phyloP scores from a whole-genome alignment of 2,888 invertebrate species.

The Caenorhabditis wallacei region DNA sequence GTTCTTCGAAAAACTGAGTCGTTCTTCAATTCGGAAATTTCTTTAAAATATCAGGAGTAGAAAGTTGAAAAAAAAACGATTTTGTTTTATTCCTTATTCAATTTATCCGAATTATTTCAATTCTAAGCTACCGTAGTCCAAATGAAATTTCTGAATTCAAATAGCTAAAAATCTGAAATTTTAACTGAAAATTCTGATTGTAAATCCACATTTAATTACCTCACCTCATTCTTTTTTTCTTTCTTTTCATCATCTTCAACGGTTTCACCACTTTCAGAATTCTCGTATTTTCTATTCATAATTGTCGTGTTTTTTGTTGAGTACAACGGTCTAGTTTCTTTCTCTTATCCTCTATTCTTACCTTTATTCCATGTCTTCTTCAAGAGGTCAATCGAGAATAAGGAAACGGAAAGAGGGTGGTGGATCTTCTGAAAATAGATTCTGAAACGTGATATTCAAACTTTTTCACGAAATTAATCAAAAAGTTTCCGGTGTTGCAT shows the following conservation, averaged over 20 bases:
- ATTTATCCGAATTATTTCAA: too few relatives aligned
- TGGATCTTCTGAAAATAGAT: constrained; percentile 11
- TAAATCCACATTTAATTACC: too few relatives aligned
- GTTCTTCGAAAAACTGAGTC: too few relatives aligned
- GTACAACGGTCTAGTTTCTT: constrained; percentile 36
- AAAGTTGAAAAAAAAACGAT: too few relatives aligned
- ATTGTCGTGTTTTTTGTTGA: constrained; percentile 42
- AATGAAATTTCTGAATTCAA: too few relatives aligned
- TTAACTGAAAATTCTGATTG: too few relatives aligned
- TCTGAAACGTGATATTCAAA: constrained; percentile 2
- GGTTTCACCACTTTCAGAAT: constrained; percentile 38
- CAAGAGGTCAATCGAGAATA: background rate
- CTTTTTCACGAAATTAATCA: constrained; percentile 16
- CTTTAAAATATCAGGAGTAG: too few relatives aligned
- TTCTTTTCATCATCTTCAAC: constrained; percentile 20
- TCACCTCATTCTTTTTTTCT: background rate
- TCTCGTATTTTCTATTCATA: constrained; percentile 33
- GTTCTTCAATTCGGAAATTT: too few relatives aligned
- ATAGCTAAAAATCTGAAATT: too few relatives aligned
- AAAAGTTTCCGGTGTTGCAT: constrained; percentile 22
- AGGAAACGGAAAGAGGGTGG: constrained; percentile 22
- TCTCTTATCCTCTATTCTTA: background rate
- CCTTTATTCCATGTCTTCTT: background rate
- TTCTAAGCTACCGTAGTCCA: too few relatives aligned
- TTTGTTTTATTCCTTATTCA: too few relatives aligned